Evolutionary conservation across 2,113 vertebrate genomes (phyloP).

Genomic region (Sinocyclocheilus grahami): DNA sequence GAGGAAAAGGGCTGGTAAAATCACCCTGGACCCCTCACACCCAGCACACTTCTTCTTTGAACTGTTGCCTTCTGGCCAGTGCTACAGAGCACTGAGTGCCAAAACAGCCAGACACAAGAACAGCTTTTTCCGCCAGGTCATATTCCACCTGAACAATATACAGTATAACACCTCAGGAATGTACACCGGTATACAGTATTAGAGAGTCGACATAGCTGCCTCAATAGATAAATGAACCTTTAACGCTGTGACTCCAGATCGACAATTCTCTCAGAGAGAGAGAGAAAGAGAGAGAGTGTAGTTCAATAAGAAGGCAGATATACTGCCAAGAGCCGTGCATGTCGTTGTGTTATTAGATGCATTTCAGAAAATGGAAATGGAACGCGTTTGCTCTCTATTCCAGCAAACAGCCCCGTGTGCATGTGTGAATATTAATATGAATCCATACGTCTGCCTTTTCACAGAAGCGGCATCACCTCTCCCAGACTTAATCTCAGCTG

Average conservation of each 20-base stretch:
- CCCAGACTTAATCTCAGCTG: constrained; percentile 53
- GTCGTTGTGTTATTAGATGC: constrained; percentile 42
- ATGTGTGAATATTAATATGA: constrained; percentile 50
- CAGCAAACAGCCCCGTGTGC: constrained; percentile 11
- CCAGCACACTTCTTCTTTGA: too few relatives aligned
- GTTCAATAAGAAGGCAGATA: constrained; percentile 16
- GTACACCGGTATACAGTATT: constrained; percentile 67
- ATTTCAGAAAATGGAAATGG: constrained; percentile 51
- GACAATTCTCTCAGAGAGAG: constrained; percentile 71
- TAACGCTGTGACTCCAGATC: constrained; percentile 86
- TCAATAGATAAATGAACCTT: constrained; percentile 86
- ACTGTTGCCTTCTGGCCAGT: too few relatives aligned
- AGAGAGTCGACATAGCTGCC: constrained; percentile 69
- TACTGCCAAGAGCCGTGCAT: background rate
- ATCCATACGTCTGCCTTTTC: constrained; percentile 45
- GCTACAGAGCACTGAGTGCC: too few relatives aligned
- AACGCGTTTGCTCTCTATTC: constrained; percentile 32
- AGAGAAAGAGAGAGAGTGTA: constrained; percentile 4
- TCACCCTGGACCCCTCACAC: too few relatives aligned
- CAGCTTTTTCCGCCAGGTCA: too few relatives aligned
- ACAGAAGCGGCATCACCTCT: constrained; percentile 32
- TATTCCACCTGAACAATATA: too few relatives aligned
- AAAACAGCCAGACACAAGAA: too few relatives aligned
- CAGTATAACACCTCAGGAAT: too few relatives aligned
- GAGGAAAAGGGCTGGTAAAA: too few relatives aligned